These are phyloP conservation scores for Nyctibius grandis DNA, from an alignment of 2,797 vertebrate species.

Conservation along the genomic window DNA sequence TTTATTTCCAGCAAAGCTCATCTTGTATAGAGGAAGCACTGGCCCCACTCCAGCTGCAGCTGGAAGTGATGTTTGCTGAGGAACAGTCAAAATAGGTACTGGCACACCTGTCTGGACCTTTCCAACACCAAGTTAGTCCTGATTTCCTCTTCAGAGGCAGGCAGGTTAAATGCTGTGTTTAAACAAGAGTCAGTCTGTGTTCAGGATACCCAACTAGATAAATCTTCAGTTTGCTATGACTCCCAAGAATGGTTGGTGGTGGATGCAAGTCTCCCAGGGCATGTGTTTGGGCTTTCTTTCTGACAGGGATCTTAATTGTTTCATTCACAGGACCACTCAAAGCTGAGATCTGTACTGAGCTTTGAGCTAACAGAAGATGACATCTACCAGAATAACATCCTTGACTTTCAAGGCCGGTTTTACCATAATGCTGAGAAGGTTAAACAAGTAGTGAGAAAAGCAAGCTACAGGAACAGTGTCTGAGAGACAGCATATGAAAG, in stretches of 20 bases:
- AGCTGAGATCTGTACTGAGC: neutral
- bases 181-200: neutral
- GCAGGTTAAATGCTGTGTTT: neutral
- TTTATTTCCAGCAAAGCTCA: neutral
- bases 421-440: neutral
- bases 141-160: neutral
- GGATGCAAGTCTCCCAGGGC: neutral
- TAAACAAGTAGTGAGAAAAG: neutral
- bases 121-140: neutral
- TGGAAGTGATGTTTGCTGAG: neutral
- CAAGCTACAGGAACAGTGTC: neutral
- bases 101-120: neutral
- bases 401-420: neutral
- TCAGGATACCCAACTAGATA: neutral
- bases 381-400: neutral
- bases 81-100: neutral
- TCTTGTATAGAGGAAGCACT: neutral
- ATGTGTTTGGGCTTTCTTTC: neutral
- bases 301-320: neutral
- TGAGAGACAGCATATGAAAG: neutral
- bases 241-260: neutral
- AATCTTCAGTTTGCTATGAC: neutral
- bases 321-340: fast-evolving
- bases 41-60: neutral
- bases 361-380: neutral